Evolutionary conservation across 2,888 invertebrate genomes (phyloP).

Genomic region (Ferrisia virgata): DNA sequence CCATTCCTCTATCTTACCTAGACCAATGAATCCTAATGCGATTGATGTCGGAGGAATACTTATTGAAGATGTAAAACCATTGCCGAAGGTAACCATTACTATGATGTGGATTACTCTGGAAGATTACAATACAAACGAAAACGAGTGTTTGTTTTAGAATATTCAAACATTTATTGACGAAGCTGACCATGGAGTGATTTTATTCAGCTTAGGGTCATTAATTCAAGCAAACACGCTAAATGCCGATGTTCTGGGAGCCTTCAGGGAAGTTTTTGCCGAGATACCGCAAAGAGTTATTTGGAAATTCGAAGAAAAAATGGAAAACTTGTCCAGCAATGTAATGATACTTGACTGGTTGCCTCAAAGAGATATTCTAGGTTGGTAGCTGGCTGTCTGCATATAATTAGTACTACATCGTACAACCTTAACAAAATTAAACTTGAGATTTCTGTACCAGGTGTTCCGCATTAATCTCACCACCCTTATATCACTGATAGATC

Average conservation of each 20-base stretch:
- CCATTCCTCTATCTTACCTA: neutral
- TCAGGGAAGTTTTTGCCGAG: neutral
- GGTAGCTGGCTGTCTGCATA: neutral
- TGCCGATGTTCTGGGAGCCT: neutral
- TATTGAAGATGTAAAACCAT: neutral
- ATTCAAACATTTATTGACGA: neutral
- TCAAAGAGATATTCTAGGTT: slow-evolving; percentile 23
- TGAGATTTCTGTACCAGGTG: no score
- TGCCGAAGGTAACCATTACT: neutral
- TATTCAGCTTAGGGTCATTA: neutral
- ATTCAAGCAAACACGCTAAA: neutral
- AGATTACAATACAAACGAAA: no score
- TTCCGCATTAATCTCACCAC: no score
- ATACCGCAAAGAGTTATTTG: slow-evolving; percentile 8
- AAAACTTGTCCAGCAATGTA: neutral
- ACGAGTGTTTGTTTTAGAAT: neutral
- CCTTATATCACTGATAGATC: no score
- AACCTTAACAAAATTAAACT: no score
- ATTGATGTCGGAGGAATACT: neutral
- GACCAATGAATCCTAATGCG: neutral
- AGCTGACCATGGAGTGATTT: neutral
- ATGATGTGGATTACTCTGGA: no score
- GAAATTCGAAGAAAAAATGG: neutral
- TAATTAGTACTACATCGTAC: no score
- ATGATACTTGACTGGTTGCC: neutral